Percentiles rank a stretch among this genome's conserved stretches.
These are phyloP conservation scores for Mellilla xanthometata DNA, from an alignment of 2,888 invertebrate genomes.

Conservation along the genomic window DNA sequence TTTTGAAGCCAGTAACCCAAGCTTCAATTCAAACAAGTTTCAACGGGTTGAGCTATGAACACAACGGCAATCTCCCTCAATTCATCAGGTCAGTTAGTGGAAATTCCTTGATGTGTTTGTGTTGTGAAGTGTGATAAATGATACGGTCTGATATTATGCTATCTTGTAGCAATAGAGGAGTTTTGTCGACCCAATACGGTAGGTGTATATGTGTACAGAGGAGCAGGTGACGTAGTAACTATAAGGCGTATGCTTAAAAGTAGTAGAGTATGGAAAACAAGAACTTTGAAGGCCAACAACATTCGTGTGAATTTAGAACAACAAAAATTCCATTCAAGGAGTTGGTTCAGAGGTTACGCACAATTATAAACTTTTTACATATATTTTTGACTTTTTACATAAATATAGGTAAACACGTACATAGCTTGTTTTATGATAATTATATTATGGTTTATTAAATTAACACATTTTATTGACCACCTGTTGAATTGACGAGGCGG, in stretches of 20 bases:
- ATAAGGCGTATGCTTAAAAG: slow-evolving; percentile 4
- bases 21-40: slow-evolving; percentile 31
- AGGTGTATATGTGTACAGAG: not conserved
- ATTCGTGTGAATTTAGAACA: slow-evolving; percentile 1
- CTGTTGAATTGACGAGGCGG: not conserved
- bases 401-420: no score
- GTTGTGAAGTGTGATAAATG: slow-evolving; percentile 1
- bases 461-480: no score
- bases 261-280: slow-evolving; percentile 2
- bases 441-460: no score
- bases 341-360: not conserved
- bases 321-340: not conserved
- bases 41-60: slow-evolving; percentile 39
- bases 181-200: not conserved
- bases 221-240: slow-evolving; percentile 9
- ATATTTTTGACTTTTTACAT: no score
- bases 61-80: slow-evolving; percentile 36
- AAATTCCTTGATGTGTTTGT: slow-evolving; percentile 21
- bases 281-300: slow-evolving; percentile 26
- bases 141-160: not conserved
- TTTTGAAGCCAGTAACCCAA: slow-evolving; percentile 5
- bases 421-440: no score
- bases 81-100: slow-evolving; percentile 44
- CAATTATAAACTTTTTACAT: no score
- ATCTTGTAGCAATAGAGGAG: not conserved